Percentiles rank a stretch among this genome's conserved stretches.
phyloP scores from a whole-genome alignment of 2,888 invertebrate species.

The Chrysotoxum bicinctum region DNA sequence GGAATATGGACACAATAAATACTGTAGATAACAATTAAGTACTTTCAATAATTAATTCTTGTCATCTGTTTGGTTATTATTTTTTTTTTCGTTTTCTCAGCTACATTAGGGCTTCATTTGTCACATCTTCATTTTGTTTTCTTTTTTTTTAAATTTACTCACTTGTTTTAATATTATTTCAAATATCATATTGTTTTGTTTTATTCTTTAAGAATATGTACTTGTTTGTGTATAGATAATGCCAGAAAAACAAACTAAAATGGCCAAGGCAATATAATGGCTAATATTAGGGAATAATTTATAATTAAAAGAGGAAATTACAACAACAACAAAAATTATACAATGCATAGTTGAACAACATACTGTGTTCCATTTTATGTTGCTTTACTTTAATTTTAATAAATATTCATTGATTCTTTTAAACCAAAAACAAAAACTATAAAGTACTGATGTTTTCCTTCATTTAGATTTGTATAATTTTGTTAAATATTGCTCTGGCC shows the following conservation, averaged over 20 bases:
- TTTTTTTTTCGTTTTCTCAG: constrained; percentile 1
- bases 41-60: background rate
- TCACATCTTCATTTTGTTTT: background rate
- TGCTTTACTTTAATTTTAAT: background rate
- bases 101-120: constrained; percentile 16
- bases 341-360: background rate
- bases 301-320: background rate
- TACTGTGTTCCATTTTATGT: background rate
- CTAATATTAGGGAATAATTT: background rate
- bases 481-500: constrained; percentile 19
- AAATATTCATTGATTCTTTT: background rate
- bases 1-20: constrained; percentile 24
- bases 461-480: background rate
- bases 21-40: constrained; percentile 62
- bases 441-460: background rate
- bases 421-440: background rate
- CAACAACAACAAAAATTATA: background rate
- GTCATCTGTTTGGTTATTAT: background rate
- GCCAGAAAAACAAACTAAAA: background rate
- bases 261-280: constrained; percentile 28
- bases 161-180: constrained; percentile 17
- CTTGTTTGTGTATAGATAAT: background rate
- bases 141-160: background rate
- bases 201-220: constrained; percentile 43
- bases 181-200: constrained; percentile 15